Base-by-base conservation (phyloP, 92 coral and sea anemone genomes). In the Actinostola sp. region DNA sequence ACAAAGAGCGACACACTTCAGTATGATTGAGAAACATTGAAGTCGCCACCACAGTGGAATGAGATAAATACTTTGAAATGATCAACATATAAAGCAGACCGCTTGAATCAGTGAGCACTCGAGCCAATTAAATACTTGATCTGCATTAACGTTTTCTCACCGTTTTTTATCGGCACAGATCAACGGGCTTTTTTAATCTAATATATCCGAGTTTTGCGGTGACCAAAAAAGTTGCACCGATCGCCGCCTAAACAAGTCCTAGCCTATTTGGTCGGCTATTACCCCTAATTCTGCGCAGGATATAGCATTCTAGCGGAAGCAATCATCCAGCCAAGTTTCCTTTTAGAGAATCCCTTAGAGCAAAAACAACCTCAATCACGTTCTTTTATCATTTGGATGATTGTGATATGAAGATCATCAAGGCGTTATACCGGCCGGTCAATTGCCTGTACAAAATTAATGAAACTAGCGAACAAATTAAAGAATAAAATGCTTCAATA, bases 141-240 rank as follows among this genome's bases (percentile, higher is more conserved):
- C 25, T 42, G 33, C 52, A 53, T 71, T 56, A 56, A 36, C 56
- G 66, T 71, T 55, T 41, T 54, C 44, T 55, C 66, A 27, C 77
- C 66, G 46, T 55, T 32, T 53, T n/a, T 41, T 55, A 55, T 55
- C 66, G 66, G 77, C 54, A 17, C 28, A 24, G 42, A 71, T 71
- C 77, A 71, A 71, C 77, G 57, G 66, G 61, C 54, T 68, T 71
- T 71, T 38, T 54, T 71, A 57, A 71, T 71, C 50, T 57, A 55
- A 71, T 59, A 68, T 68, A 68, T 58, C 69, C 77, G 27, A 29
- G 59, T 38, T 38, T 41, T 71, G 67, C 77, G 77, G 77, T 57
- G 66, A 71, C 19, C 55, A 38, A 35, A 55, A 20, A 71, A 71
- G 77, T 35, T 35, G 46, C 12, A 29, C 45, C 62, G 24, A 50